These are phyloP conservation scores for Syngnathoides biaculeatus DNA, from an alignment of 2,113 vertebrate genomes.

Conservation along the genomic window DNA sequence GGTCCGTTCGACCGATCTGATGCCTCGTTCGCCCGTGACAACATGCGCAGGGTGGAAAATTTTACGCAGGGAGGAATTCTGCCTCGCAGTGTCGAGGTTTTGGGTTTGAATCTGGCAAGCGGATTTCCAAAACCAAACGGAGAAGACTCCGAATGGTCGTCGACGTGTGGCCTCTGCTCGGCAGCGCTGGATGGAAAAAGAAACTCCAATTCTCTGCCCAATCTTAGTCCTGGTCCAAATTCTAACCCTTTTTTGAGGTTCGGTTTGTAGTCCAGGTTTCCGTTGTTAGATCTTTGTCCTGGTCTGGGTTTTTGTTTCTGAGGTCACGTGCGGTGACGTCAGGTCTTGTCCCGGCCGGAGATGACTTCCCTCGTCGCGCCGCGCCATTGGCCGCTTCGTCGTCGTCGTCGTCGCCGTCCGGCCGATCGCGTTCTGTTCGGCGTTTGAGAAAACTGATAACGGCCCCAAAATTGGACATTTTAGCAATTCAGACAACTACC, in stretches of 20 bases:
- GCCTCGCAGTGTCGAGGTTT: background rate
- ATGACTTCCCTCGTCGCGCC: conserved; percentile 17
- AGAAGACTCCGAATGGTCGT: too few species aligned
- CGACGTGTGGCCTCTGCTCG: too few species aligned
- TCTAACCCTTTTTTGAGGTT: background rate
- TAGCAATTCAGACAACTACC: too few species aligned
- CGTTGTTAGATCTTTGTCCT: background rate
- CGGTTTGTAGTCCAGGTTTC: too few species aligned
- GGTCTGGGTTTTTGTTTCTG: conserved; percentile 13
- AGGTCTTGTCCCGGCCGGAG: conserved; percentile 2
- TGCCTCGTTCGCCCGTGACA: background rate
- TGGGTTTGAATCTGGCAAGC: background rate
- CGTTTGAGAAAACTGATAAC: too few species aligned
- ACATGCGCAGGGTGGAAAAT: too few species aligned
- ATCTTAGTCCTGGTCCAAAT: background rate
- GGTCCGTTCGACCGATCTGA: background rate
- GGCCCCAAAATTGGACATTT: too few species aligned
- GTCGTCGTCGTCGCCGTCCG: conserved; percentile 2
- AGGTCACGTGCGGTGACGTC: conserved; percentile 13
- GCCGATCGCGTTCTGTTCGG: too few species aligned
- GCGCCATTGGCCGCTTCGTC: conserved; percentile 20
- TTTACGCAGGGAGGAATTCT: background rate
- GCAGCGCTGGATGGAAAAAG: too few species aligned
- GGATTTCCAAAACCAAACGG: too few species aligned
- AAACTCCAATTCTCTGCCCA: background rate